These are phyloP conservation scores for Drosophila neutralis DNA, from an alignment of 2,888 invertebrate species.

Conservation along the genomic window DNA sequence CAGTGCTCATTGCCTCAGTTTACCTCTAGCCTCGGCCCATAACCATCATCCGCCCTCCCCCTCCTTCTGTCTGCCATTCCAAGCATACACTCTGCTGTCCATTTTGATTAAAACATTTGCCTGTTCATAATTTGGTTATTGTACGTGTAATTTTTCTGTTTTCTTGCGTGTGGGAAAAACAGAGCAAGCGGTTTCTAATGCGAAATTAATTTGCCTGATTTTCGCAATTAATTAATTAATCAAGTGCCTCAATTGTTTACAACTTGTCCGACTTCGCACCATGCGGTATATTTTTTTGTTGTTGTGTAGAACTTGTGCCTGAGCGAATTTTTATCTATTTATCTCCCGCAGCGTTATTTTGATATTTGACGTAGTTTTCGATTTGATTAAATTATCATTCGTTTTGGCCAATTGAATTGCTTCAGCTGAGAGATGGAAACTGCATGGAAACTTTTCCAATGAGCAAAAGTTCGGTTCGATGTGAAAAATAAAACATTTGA, in stretches of 20 bases:
- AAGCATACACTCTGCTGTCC: constrained; percentile 7
- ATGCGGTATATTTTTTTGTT: constrained; percentile 25
- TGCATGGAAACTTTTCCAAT: constrained; percentile 12
- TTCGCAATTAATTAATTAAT: constrained; percentile 77
- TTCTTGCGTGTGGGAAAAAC: constrained; percentile 46
- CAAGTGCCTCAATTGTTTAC: constrained; percentile 72
- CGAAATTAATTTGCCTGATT: constrained; percentile 77
- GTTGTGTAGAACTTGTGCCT: constrained; percentile 36
- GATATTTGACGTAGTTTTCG: constrained; percentile 76
- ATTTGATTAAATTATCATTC: constrained; percentile 73
- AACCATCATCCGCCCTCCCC: constrained; percentile 18
- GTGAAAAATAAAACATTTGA: not conserved
- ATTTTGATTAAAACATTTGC: constrained; percentile 58
- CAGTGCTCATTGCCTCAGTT: constrained; percentile 32
- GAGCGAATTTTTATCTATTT: constrained; percentile 77
- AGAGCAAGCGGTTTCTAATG: constrained; percentile 56
- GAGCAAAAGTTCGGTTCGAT: not conserved
- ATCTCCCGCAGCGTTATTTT: constrained; percentile 78
- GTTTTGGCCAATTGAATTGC: constrained; percentile 32
- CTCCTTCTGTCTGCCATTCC: too few species aligned
- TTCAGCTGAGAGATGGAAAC: constrained; percentile 12
- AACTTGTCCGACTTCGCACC: constrained; percentile 50
- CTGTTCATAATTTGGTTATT: constrained; percentile 56
- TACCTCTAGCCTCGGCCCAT: constrained; percentile 38
- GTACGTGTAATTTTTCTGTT: constrained; percentile 36